A percentile compares a stretch with the other conserved stretches of the same genome.
Evolutionary conservation across 2,113 vertebrate genomes (phyloP).

Genomic region (Dasyprocta punctata): DNA sequence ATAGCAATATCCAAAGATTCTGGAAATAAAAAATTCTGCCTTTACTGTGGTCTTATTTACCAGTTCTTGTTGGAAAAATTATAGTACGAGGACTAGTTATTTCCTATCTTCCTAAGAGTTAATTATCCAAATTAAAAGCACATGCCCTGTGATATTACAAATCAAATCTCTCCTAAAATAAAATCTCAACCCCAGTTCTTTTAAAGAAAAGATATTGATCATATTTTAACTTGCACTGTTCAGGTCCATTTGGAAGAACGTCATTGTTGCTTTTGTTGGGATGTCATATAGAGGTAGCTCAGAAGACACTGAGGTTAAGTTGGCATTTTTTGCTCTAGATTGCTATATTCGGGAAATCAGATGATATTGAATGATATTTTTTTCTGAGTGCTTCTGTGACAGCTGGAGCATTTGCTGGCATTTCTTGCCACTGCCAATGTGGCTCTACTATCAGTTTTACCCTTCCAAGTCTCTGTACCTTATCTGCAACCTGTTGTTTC

Average conservation of each 20-base stretch:
- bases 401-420: neutral
- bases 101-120: neutral
- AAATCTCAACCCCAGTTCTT: neutral
- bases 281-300: neutral
- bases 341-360: neutral
- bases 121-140: neutral
- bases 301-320: neutral
- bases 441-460: neutral
- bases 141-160: neutral
- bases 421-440: neutral
- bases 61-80: neutral
- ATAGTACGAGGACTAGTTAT: neutral
- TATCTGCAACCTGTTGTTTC: neutral
- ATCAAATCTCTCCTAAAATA: neutral
- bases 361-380: neutral
- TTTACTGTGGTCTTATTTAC: neutral
- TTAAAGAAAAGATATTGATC: neutral
- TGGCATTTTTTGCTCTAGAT: neutral
- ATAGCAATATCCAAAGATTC: neutral
- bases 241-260: neutral
- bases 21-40: slow-evolving; percentile 22
- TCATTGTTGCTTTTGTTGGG: neutral
- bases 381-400: neutral
- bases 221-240: neutral
- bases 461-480: too few species aligned